These are phyloP conservation scores for Epirrhoe tristata DNA, from an alignment of 2,888 invertebrate species.

Conservation along the genomic window DNA sequence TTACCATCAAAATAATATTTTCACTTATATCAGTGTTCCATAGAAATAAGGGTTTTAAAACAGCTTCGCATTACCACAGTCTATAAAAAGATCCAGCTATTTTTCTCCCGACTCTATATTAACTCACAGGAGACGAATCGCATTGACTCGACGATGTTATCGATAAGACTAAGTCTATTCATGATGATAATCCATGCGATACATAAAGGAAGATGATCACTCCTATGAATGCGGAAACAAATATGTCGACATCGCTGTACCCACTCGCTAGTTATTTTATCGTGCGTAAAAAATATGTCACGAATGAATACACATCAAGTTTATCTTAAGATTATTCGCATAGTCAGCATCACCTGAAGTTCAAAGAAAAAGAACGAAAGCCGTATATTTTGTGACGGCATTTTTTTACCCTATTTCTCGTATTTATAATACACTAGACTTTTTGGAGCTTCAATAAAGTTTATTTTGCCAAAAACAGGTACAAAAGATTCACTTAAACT, in stretches of 20 bases:
- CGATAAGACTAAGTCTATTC: conserved; percentile 4
- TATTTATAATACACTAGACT: no score
- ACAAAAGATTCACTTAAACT: no score
- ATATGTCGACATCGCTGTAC: conserved; percentile 2
- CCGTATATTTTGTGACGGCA: not conserved
- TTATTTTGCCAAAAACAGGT: no score
- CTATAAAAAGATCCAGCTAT: not conserved
- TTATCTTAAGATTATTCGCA: conserved; percentile 11
- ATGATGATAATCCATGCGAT: not conserved
- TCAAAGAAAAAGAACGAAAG: not conserved
- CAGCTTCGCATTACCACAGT: conserved; percentile 35
- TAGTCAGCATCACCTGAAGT: conserved; percentile 11
- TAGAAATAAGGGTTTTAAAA: conserved; percentile 47
- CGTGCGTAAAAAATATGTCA: conserved; percentile 24
- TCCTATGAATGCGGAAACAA: conserved; percentile 11
- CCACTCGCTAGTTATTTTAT: conserved; percentile 26
- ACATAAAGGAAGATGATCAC: conserved; percentile 4
- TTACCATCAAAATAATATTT: no score
- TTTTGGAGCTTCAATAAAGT: no score
- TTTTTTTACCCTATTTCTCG: no score
- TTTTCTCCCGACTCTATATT: not conserved
- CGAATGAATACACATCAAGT: conserved; percentile 17
- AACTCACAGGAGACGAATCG: not conserved
- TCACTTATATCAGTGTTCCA: no score
- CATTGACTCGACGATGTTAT: not conserved